Base-by-base conservation (phyloP, 2,113 vertebrate species). In the Callipepla squamata region DNA sequence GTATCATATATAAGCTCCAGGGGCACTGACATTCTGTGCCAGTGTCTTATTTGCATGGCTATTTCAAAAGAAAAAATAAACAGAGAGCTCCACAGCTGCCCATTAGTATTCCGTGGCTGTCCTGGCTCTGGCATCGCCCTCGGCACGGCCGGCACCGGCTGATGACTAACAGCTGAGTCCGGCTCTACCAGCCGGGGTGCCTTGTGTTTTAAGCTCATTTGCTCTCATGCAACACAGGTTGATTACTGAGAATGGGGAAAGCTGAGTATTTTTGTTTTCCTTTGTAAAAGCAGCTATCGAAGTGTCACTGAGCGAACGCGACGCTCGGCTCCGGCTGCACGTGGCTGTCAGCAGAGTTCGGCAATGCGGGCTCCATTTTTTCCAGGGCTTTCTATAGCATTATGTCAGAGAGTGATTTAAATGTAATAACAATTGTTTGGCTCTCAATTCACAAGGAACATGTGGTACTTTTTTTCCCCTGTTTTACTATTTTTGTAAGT, bases 401-500 rank as follows among this genome's bases (percentile, higher is more conserved):
- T 85, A 59, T 86, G 66, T 95, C 95, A 88, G 90, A 66, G 59
- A 48, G 21, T 51, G 62, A 69, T 87, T 97, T 92, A 94, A 91
- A 70, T 15, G 92, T 12, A 94, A 75, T 89, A 93, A 77, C 76
- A 65, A 91, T 70, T 38, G 62, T 63, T 89, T 86, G 95, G 81
- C 93, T 95, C 65, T 7, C 68, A 22, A 87, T 80, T 50, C 13
- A 61, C 13, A 19, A 87, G 51, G 67, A 91, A 92, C 91, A 92
- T 75, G 58, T 58, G 86, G 76, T 73, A 70, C 69, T 78, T 77
- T 94, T 55, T 55, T 57, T 55, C 72, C 42, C 55, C 84, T 10
- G 25, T 40, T 92, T 85, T 91, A 42, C 90, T 95, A 21, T 87
- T 97, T 95, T 94, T 94, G 66, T 94, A 94, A 97, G 78, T 90